These are phyloP conservation scores for Cephalotes varians DNA, from an alignment of 2,888 invertebrate species.

Conservation along the genomic window DNA sequence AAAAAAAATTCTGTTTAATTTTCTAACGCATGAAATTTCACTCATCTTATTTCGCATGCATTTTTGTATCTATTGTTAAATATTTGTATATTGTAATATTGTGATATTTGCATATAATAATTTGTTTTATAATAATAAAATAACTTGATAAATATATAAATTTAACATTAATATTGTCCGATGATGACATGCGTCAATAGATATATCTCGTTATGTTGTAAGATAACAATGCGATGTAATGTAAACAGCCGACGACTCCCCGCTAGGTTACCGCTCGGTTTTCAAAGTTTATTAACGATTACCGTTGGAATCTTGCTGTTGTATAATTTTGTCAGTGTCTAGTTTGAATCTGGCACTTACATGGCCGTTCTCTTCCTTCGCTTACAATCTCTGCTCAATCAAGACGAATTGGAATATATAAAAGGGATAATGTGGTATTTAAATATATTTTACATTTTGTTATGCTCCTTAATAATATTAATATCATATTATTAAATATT, in stretches of 20 bases:
- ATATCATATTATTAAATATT: not conserved
- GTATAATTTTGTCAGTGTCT: conserved; percentile 29
- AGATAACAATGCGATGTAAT: conserved; percentile 21
- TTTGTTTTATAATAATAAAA: not conserved
- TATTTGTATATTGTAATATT: not conserved
- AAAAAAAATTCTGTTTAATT: too few species aligned
- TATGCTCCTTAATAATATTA: not conserved
- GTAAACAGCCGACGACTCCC: conserved; percentile 37
- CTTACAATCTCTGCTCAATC: conserved; percentile 9
- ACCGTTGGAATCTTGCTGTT: conserved; percentile 18
- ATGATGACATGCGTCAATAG: not conserved
- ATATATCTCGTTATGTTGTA: not conserved
- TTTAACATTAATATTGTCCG: not conserved
- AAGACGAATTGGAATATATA: not conserved
- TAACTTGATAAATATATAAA: conserved; percentile 1
- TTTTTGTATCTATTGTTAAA: not conserved
- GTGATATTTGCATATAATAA: not conserved
- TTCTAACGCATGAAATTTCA: not conserved
- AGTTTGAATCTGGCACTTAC: conserved; percentile 12
- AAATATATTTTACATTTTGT: not conserved
- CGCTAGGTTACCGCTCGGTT: conserved; percentile 21
- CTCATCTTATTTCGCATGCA: not conserved
- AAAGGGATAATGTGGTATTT: not conserved
- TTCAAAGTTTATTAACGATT: conserved; percentile 34
- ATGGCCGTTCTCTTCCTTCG: conserved; percentile 38